phyloP scores from a whole-genome alignment of 2,888 invertebrate genomes.

The Osmoderma eremita region DNA sequence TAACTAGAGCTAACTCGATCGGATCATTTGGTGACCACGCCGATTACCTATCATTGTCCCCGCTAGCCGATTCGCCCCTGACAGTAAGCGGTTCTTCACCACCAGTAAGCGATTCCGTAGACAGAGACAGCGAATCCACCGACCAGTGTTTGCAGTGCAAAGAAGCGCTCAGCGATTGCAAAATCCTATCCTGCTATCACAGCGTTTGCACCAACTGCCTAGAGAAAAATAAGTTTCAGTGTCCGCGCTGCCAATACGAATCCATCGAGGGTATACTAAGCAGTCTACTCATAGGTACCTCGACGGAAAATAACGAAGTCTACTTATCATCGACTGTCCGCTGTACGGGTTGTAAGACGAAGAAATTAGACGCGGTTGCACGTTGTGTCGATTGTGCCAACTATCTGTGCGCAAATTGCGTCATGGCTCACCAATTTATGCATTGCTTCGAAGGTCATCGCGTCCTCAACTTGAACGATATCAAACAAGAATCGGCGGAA shows the following conservation, averaged over 20 bases:
- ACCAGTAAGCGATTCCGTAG: slow-evolving; percentile 84
- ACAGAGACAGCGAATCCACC: slow-evolving; percentile 67
- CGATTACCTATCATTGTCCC: slow-evolving; percentile 74
- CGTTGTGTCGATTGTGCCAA: slow-evolving; percentile 97
- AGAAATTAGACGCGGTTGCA: slow-evolving; percentile 93
- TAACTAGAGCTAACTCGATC: slow-evolving; percentile 90
- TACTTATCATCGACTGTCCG: slow-evolving; percentile 66
- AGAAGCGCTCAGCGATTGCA: slow-evolving; percentile 78
- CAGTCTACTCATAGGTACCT: slow-evolving; percentile 57
- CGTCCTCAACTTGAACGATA: slow-evolving; percentile 77
- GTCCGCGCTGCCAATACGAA: slow-evolving; percentile 72
- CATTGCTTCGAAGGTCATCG: slow-evolving; percentile 98
- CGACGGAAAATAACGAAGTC: slow-evolving; percentile 47
- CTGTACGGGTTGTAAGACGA: slow-evolving; percentile 97
- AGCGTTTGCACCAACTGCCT: slow-evolving; percentile 86
- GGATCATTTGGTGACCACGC: slow-evolving; percentile 85
- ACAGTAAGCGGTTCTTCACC: slow-evolving; percentile 90
- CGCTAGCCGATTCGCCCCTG: slow-evolving; percentile 75
- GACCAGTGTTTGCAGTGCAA: slow-evolving; percentile 76
- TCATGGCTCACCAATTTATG: slow-evolving; percentile 99
- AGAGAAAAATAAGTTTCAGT: slow-evolving; percentile 81
- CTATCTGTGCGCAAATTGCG: slow-evolving; percentile 96
- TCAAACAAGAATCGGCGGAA: slow-evolving; percentile 68
- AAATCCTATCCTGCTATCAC: slow-evolving; percentile 84
- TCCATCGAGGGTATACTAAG: slow-evolving; percentile 65